Conservation (phyloP, 2,888 invertebrate genomes). For the Linnaemya tessellans region DNA sequence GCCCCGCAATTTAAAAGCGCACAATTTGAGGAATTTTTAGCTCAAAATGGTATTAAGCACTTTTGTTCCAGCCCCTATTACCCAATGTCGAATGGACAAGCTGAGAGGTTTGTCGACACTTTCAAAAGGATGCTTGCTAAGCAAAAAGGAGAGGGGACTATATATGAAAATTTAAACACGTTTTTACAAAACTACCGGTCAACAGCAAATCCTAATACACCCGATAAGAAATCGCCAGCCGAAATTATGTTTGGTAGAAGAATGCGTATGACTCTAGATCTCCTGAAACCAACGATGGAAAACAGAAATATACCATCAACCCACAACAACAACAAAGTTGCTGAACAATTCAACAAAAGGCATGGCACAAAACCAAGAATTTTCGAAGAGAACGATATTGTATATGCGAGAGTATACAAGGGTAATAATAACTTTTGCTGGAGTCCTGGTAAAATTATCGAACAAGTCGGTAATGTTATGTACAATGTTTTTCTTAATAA, state of each 20-base stretch:
- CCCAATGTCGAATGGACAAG: slow-evolving; percentile 73
- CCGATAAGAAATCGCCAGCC: slow-evolving; percentile 68
- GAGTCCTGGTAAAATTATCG: slow-evolving; percentile 55
- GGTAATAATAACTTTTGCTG: slow-evolving; percentile 59
- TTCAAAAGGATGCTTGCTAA: slow-evolving; percentile 72
- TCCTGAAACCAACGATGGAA: too few species aligned
- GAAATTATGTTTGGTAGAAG: slow-evolving; percentile 70
- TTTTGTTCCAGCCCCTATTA: slow-evolving; percentile 57
- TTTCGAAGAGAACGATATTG: slow-evolving; percentile 52
- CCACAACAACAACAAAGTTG: slow-evolving; percentile 43
- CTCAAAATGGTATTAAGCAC: slow-evolving; percentile 54
- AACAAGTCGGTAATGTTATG: slow-evolving; percentile 64
- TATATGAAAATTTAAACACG: slow-evolving; percentile 66
- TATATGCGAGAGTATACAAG: slow-evolving; percentile 55
- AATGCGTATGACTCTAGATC: slow-evolving; percentile 62
- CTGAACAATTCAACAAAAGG: slow-evolving; percentile 38
- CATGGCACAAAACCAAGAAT: slow-evolving; percentile 50
- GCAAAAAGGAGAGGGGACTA: slow-evolving; percentile 65
- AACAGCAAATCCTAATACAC: slow-evolving; percentile 68
- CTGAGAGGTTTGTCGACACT: slow-evolving; percentile 73
- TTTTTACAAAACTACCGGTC: slow-evolving; percentile 71
- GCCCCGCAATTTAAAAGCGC: slow-evolving; percentile 56
- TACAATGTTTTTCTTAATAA: slow-evolving; percentile 62
- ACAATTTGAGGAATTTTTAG: slow-evolving; percentile 46
- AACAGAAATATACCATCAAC: too few species aligned